Conservation (phyloP, 2,888 invertebrate species). For the Steromphala cineraria region DNA sequence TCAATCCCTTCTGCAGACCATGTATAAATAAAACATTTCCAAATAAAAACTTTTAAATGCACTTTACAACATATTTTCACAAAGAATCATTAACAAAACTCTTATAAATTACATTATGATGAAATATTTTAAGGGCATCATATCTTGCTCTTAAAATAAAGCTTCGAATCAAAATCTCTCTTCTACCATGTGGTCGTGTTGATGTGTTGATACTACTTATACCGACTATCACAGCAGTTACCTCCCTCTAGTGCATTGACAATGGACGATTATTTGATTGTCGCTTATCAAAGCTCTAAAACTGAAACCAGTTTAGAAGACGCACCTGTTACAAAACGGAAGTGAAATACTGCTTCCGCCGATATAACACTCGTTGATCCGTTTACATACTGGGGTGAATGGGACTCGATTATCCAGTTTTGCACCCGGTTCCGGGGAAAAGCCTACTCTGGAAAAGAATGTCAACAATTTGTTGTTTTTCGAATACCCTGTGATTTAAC, state of each 20-base stretch:
- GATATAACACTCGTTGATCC: neutral
- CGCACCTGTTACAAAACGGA: neutral
- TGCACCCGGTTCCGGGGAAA: neutral
- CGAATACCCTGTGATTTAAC: neutral
- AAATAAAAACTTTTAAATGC: too few relatives aligned
- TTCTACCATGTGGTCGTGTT: neutral
- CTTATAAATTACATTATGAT: too few relatives aligned
- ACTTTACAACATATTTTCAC: too few relatives aligned
- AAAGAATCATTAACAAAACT: too few relatives aligned
- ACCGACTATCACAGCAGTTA: neutral
- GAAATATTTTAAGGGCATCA: too few relatives aligned
- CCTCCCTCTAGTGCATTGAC: neutral
- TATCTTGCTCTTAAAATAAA: too few relatives aligned
- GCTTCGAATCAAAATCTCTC: too few relatives aligned
- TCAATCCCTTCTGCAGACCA: too few relatives aligned
- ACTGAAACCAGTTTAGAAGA: neutral
- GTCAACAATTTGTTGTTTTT: conserved; percentile 3
- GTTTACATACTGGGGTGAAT: neutral
- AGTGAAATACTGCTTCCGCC: neutral
- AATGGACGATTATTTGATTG: neutral
- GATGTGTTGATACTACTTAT: neutral
- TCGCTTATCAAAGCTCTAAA: neutral
- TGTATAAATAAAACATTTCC: too few relatives aligned
- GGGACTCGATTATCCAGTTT: neutral
- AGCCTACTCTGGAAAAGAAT: neutral